These are phyloP conservation scores for Corythoichthys haematopterus DNA, from an alignment of 2,113 vertebrate species.

Conservation along the genomic window DNA sequence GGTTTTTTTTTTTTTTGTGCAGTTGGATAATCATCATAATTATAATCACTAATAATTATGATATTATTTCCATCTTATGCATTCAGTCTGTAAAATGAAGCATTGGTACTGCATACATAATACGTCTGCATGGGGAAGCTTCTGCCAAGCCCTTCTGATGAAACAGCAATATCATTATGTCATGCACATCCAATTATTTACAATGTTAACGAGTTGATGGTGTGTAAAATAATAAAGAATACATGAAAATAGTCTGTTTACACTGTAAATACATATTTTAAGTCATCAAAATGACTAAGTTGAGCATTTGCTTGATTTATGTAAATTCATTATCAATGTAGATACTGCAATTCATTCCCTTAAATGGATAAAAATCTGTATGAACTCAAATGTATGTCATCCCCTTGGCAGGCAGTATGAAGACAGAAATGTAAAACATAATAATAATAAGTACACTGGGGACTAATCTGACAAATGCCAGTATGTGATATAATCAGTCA, in stretches of 20 bases:
- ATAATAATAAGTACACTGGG: neutral
- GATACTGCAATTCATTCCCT: slow-evolving; percentile 9
- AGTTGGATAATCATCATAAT: slow-evolving; percentile 33
- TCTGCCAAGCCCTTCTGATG: slow-evolving; percentile 56
- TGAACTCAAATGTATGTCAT: slow-evolving; percentile 10
- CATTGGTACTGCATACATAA: slow-evolving; percentile 39
- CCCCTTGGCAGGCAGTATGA: neutral
- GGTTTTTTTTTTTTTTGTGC: slow-evolving; percentile 14
- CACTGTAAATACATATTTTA: slow-evolving; percentile 1
- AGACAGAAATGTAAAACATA: neutral
- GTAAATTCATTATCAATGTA: neutral
- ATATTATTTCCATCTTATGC: slow-evolving; percentile 41
- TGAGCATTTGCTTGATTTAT: neutral
- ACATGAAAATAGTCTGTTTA: neutral
- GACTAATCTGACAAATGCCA: neutral
- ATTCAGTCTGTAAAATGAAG: slow-evolving; percentile 60
- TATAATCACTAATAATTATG: slow-evolving; percentile 1
- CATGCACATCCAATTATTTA: slow-evolving; percentile 58
- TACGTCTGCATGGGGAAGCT: slow-evolving; percentile 47
- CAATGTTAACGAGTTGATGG: slow-evolving; percentile 21
- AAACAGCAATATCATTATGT: slow-evolving; percentile 41
- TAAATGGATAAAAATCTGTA: neutral
- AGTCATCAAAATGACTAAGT: slow-evolving; percentile 2
- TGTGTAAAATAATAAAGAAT: neutral
- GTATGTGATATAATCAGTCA: neutral